These are phyloP conservation scores for Progne subis DNA, from an alignment of 2,113 vertebrate species.

Conservation along the genomic window DNA sequence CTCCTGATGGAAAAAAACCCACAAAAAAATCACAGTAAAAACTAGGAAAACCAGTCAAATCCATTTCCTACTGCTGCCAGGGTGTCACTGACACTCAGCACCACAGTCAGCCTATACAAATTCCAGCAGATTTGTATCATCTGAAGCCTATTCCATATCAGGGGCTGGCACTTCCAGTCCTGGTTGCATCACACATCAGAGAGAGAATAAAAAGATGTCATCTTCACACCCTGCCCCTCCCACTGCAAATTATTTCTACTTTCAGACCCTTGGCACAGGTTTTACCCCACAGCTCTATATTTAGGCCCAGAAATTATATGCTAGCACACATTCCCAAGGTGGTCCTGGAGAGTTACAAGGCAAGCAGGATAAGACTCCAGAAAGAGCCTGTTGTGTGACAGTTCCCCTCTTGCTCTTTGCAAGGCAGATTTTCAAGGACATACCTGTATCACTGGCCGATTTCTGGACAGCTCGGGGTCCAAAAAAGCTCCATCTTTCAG, in stretches of 20 bases:
- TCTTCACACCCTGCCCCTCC: not conserved
- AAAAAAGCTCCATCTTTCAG: constrained; percentile 90
- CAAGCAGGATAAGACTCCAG: not conserved
- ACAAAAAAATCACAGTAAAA: not conserved
- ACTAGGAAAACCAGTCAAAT: not conserved
- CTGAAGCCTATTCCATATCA: not conserved
- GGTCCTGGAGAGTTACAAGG: not conserved
- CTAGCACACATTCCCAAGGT: not conserved
- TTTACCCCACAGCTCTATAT: not conserved
- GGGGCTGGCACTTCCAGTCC: not conserved
- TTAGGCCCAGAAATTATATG: not conserved
- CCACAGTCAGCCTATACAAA: not conserved
- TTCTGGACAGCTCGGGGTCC: constrained; percentile 86
- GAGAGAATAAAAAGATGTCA: not conserved
- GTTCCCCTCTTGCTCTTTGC: not conserved
- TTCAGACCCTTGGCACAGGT: not conserved
- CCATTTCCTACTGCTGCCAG: not conserved
- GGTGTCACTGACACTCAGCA: not conserved
- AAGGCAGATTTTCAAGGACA: not conserved
- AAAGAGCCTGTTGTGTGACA: not conserved
- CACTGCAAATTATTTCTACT: not conserved
- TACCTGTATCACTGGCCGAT: constrained; percentile 87
- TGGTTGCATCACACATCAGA: not conserved
- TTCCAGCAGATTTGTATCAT: not conserved
- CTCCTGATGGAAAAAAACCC: constrained; percentile 61